Percentiles rank a stretch among this genome's conserved stretches.
These are phyloP conservation scores for Chrysomallon squamiferum DNA, from an alignment of 1,140 invertebrate species.

Conservation along the genomic window DNA sequence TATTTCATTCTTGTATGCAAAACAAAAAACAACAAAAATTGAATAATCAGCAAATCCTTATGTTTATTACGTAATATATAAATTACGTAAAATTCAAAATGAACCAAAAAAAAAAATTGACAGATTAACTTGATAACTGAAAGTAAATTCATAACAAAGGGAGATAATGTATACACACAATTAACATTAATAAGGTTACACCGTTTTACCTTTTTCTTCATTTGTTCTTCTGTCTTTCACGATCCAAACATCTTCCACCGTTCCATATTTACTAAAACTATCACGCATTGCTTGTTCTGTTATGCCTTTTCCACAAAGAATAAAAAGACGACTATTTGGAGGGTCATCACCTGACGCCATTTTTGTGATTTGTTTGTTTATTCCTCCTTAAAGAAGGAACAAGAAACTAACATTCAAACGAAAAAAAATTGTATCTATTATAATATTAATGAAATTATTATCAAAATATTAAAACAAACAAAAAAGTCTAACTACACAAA, in stretches of 20 bases:
- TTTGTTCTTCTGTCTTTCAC: slow-evolving; percentile 84
- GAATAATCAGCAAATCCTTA: too few relatives aligned
- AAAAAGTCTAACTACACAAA: not conserved
- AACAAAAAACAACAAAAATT: too few relatives aligned
- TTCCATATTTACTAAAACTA: slow-evolving; percentile 81
- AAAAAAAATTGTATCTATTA: not conserved
- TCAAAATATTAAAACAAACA: not conserved
- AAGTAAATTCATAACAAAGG: not conserved
- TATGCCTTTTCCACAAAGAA: slow-evolving; percentile 83
- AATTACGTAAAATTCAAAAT: too few relatives aligned
- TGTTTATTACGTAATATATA: too few relatives aligned
- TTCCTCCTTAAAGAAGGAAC: slow-evolving; percentile 1
- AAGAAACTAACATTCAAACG: not conserved
- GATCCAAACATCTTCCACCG: slow-evolving; percentile 87
- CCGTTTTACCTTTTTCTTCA: slow-evolving; percentile 78
- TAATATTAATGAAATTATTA: not conserved
- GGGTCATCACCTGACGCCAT: slow-evolving; percentile 70
- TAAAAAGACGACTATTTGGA: slow-evolving; percentile 85
- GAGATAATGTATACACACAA: too few relatives aligned
- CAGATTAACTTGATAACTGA: too few relatives aligned
- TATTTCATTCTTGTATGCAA: too few relatives aligned
- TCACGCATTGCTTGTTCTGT: slow-evolving; percentile 81
- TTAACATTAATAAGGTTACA: not conserved
- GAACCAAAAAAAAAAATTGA: too few relatives aligned
- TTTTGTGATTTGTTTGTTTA: slow-evolving; percentile 1